A percentile compares a stretch with the other conserved stretches of the same genome.
Conservation (phyloP, 37 sponge, comb jelly and placozoan species). For the Lycopodina hypogea region DNA sequence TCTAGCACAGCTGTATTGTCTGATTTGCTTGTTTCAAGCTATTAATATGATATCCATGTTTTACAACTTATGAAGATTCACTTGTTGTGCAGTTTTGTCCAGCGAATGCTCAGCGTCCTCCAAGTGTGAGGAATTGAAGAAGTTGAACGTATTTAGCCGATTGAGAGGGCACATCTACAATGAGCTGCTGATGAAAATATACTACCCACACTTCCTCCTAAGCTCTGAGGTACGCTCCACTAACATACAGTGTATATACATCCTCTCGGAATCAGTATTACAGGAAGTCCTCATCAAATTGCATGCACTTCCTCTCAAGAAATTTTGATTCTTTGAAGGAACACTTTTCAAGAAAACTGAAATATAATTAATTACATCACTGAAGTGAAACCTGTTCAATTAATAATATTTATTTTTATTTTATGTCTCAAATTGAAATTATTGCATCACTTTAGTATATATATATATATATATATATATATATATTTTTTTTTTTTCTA, state of each 20-base stretch:
- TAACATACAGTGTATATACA: too few species aligned
- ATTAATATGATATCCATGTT: too few species aligned
- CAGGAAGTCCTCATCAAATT: too few species aligned
- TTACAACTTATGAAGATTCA: too few species aligned
- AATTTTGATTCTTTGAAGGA: too few species aligned
- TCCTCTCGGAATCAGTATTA: too few species aligned
- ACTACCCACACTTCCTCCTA: conserved; percentile 24
- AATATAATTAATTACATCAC: too few species aligned
- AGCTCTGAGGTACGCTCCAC: conserved; percentile 25
- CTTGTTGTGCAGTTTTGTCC: not conserved
- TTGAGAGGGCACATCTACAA: conserved; percentile 20
- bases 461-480: not conserved
- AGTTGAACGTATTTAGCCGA: not conserved
- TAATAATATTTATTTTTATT: not conserved
- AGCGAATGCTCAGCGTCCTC: not conserved
- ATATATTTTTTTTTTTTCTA: not conserved
- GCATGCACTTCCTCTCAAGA: too few species aligned
- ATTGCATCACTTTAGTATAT: not conserved
- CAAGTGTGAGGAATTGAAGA: conserved; percentile 20
- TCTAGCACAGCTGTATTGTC: too few species aligned
- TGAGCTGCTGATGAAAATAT: conserved; percentile 24
- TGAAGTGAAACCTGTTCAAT: too few species aligned
- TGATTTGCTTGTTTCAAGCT: too few species aligned
- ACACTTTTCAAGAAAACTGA: too few species aligned
- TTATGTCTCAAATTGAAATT: not conserved